Base-by-base conservation (phyloP, 2,113 vertebrate genomes). In the Salvelinus fontinalis region DNA sequence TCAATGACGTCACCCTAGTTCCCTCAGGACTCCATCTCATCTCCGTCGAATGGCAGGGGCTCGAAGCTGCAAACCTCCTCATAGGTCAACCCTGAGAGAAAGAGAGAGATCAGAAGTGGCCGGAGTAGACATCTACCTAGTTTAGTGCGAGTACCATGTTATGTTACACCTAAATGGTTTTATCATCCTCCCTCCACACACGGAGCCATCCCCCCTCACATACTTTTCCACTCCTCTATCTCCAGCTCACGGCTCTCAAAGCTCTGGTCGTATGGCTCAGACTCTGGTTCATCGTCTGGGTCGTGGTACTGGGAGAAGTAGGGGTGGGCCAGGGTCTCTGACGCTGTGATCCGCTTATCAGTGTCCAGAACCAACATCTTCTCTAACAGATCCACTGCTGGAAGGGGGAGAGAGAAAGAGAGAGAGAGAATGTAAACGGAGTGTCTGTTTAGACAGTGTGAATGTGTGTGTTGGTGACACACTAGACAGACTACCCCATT, bases 361-460 rank as follows among this genome's bases (percentile, higher is more conserved):
- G 98, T 99, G 88, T 99, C 98, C 92, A 99, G 89, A 0, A 99
- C 97, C 84, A 99, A 87, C 98, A 99, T 99, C 91, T 97, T 98
- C 92, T 99, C 98, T 78, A 99, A 93, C 86, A 99, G 79, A 87
- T 99, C 98, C 65, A 99, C 98, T 9, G 97, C 98, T 99, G 39
- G 39, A 44, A 24, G 0, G 65, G 76, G 3, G 11, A 75, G 13
- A 74, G 27, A 44, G 9, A 39, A 8, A 39, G 39, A 62, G 29
- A 16, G 20, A 20, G 11, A 1, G 64, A 48, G 0, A 70, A 9
- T 27, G 22, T 34, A 49, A 72, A 4, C 18, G 4, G 11, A 29
- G 26, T 62, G 59, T 62, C 54, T 62, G 20, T 54, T 54, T 16
- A 54, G 51, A 54, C 51, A 54, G 51, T 54, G 14, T 18, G 39